Evolutionary conservation across 1,140 invertebrate species (phyloP).

Genomic region (Latrodectus geometricus): DNA sequence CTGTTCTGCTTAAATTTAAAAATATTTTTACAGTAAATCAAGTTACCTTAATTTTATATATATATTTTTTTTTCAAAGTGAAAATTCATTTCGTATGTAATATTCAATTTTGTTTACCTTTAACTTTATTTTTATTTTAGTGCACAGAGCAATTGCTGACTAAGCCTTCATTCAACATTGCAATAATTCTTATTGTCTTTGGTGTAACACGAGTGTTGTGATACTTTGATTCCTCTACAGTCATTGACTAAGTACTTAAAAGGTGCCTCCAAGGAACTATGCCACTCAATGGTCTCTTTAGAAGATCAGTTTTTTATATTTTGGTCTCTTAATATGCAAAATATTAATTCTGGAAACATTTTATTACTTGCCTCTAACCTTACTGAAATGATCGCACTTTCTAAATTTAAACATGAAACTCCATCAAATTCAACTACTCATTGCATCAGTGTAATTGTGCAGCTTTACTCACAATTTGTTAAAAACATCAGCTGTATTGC

Average conservation of each 20-base stretch:
- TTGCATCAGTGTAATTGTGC: slow-evolving; percentile 28
- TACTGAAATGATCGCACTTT: slow-evolving; percentile 27
- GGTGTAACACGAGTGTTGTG: slow-evolving; percentile 10
- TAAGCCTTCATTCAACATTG: neutral
- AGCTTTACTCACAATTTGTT: slow-evolving; percentile 18
- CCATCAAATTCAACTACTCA: neutral
- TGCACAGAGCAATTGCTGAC: slow-evolving; percentile 34
- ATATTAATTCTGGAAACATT: neutral
- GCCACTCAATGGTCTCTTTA: neutral
- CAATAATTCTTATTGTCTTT: neutral
- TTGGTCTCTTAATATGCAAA: neutral
- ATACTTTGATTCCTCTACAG: slow-evolving; percentile 22
- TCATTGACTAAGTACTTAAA: slow-evolving; percentile 43
- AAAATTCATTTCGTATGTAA: too few species aligned
- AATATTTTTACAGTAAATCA: too few species aligned
- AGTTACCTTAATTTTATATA: too few species aligned
- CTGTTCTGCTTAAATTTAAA: too few species aligned
- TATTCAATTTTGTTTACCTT: neutral
- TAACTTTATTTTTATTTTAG: slow-evolving; percentile 1
- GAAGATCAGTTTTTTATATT: neutral
- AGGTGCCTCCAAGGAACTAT: slow-evolving; percentile 32
- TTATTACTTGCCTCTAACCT: neutral
- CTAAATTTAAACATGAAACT: slow-evolving; percentile 10
- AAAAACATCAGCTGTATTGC: neutral
- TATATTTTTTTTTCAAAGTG: too few species aligned